These are phyloP conservation scores for Chrysopa pallens DNA, from an alignment of 1,140 invertebrate genomes.

Conservation along the genomic window DNA sequence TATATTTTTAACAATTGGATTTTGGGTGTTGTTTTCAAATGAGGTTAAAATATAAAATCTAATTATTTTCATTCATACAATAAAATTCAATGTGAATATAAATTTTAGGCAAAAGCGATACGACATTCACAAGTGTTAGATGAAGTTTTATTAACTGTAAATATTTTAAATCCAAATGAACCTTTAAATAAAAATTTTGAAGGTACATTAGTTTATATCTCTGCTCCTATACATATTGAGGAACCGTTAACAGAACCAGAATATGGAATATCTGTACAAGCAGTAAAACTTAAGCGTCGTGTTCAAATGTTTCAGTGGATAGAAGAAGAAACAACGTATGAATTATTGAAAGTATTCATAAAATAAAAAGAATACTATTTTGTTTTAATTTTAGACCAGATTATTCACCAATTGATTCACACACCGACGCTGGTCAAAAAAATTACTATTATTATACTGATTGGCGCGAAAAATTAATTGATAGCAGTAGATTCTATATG, in stretches of 20 bases:
- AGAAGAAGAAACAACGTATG: constrained; percentile 44
- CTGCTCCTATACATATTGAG: constrained; percentile 47
- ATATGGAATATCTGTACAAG: constrained; percentile 28
- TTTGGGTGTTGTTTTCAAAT: constrained; percentile 51
- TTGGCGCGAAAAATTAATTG: constrained; percentile 65
- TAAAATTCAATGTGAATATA: constrained; percentile 2
- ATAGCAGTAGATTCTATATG: constrained; percentile 56
- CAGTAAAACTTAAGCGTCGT: constrained; percentile 19
- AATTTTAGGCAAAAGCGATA: constrained; percentile 43
- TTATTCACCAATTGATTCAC: background rate
- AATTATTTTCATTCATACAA: background rate
- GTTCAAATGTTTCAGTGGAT: constrained; percentile 85
- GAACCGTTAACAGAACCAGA: constrained; percentile 59
- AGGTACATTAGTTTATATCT: constrained; percentile 56
- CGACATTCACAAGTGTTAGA: constrained; percentile 48
- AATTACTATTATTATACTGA: constrained; percentile 60
- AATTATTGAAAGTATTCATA: constrained; percentile 18
- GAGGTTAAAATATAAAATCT: constrained; percentile 26
- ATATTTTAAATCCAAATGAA: constrained; percentile 32
- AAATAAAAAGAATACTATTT: constrained; percentile 13
- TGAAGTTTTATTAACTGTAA: constrained; percentile 43
- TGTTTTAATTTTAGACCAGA: background rate
- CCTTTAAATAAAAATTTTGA: constrained; percentile 42
- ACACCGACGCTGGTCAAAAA: constrained; percentile 6
- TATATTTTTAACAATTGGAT: constrained; percentile 32